Conservation (phyloP, 2,797 vertebrate genomes). For the Phoebastria nigripes region DNA sequence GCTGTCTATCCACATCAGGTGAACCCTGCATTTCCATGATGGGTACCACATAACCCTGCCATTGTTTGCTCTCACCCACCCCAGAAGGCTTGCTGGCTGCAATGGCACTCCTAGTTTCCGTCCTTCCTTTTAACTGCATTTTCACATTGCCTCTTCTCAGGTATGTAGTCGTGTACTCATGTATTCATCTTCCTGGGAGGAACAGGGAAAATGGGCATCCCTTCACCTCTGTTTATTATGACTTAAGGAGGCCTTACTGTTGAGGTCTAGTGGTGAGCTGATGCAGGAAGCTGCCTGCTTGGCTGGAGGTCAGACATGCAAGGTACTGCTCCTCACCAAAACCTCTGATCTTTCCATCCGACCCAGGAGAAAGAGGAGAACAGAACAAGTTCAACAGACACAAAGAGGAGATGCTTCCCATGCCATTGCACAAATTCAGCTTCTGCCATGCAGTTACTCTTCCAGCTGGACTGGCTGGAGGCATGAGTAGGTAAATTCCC, state of each 20-base stretch:
- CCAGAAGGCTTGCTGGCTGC: not conserved
- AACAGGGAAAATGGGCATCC: not conserved
- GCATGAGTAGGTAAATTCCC: not conserved
- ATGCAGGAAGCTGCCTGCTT: not conserved
- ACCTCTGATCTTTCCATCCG: not conserved
- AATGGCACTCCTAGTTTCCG: not conserved
- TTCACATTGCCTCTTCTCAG: not conserved
- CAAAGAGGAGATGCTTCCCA: not conserved
- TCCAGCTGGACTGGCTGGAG: not conserved
- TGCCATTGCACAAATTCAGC: not conserved
- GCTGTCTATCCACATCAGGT: not conserved
- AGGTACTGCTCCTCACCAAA: not conserved
- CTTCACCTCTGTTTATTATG: not conserved
- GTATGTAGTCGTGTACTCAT: no score
- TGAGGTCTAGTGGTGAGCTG: not conserved
- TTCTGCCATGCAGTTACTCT: not conserved
- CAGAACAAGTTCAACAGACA: not conserved
- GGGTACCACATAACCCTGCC: not conserved
- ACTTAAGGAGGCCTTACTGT: not conserved
- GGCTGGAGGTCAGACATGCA: not conserved
- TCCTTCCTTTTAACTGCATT: not conserved
- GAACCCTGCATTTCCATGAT: not conserved
- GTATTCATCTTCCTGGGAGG: not conserved
- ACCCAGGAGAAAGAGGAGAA: not conserved
- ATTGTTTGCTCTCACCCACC: not conserved